Conservation (phyloP, 2,113 vertebrate genomes). For the Ursus arctos region DNA sequence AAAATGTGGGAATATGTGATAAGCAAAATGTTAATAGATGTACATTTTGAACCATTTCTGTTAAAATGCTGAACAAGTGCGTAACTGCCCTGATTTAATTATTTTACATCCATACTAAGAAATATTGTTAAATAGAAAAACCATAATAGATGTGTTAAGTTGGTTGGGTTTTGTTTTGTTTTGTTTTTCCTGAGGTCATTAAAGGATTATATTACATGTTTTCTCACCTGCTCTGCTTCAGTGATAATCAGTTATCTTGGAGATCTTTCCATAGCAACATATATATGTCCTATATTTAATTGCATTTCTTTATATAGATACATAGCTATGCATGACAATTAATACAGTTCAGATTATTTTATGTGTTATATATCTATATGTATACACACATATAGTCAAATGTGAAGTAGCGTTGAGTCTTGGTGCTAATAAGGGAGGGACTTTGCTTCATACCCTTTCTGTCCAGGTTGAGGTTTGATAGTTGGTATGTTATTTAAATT, state of each 20-base stretch:
- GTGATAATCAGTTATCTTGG: neutral
- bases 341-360: neutral
- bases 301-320: neutral
- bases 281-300: neutral
- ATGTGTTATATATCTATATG: neutral
- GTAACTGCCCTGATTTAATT: neutral
- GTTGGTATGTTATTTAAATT: neutral
- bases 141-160: neutral
- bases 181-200: neutral
- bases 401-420: neutral
- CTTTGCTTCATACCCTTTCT: neutral
- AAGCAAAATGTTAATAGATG: neutral
- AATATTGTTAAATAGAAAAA: slow-evolving; percentile 7
- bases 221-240: neutral
- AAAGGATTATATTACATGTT: neutral
- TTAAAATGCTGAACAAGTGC: slow-evolving; percentile 32
- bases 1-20: neutral
- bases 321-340: neutral
- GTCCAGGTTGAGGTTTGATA: neutral
- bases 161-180: neutral
- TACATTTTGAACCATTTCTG: neutral
- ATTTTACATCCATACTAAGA: neutral
- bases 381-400: neutral
- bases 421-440: neutral
- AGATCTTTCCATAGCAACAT: neutral